Conservation (phyloP, 2,113 vertebrate genomes). For the Protobothrops flavoviridis region DNA sequence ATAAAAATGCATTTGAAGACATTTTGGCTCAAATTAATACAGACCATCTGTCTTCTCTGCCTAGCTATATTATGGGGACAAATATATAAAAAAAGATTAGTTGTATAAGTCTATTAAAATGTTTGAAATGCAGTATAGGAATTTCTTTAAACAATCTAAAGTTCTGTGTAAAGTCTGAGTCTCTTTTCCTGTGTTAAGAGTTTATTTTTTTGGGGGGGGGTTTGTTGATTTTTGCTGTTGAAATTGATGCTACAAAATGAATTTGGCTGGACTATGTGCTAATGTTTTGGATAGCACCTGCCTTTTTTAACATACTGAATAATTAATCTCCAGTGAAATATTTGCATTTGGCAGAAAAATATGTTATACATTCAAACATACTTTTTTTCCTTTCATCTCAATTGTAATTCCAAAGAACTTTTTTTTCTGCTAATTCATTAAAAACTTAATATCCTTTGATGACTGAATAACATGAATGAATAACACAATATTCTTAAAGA, state of each 20-base stretch:
- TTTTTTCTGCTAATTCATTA: background rate
- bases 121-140: background rate
- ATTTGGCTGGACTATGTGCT: background rate
- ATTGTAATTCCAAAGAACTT: background rate
- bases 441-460: constrained; percentile 2
- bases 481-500: background rate
- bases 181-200: background rate
- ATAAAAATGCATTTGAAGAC: background rate
- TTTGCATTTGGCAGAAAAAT: constrained; percentile 1
- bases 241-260: background rate
- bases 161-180: background rate
- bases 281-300: constrained; percentile 1
- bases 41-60: background rate
- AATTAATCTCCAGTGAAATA: background rate
- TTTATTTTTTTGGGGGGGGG: too few relatives aligned
- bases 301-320: constrained; percentile 12
- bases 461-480: background rate
- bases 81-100: background rate
- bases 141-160: background rate
- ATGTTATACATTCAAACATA: background rate
- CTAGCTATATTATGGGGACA: background rate
- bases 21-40: background rate
- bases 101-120: background rate
- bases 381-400: background rate
- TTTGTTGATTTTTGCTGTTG: background rate